Evolutionary conservation across 2,113 vertebrate species (phyloP).

Genomic region (Trachemys scripta): DNA sequence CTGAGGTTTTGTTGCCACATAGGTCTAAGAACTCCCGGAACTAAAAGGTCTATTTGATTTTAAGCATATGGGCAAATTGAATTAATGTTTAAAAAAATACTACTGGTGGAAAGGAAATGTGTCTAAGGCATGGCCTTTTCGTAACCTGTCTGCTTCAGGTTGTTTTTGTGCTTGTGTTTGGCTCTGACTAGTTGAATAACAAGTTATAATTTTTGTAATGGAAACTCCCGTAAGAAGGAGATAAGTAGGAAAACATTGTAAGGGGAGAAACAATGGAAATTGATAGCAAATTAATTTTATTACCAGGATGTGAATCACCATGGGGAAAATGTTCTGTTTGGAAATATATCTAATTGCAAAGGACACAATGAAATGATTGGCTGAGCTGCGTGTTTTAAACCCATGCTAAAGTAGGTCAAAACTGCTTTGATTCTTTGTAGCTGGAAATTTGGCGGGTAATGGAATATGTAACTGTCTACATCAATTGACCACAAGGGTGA

Average conservation of each 20-base stretch:
- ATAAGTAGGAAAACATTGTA: not conserved
- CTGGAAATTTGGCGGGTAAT: not conserved
- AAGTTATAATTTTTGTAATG: not conserved
- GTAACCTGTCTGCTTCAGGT: not conserved
- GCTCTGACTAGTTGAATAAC: not conserved
- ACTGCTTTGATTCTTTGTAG: not conserved
- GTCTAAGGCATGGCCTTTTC: not conserved
- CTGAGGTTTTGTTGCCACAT: not conserved
- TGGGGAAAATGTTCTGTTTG: not conserved
- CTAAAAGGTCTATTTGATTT: not conserved
- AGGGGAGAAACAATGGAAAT: not conserved
- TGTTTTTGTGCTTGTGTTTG: not conserved
- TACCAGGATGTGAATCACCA: not conserved
- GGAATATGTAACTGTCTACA: not conserved
- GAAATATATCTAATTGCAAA: not conserved
- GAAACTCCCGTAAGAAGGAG: not conserved
- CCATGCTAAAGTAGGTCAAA: not conserved
- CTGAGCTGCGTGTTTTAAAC: not conserved
- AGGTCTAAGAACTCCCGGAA: not conserved
- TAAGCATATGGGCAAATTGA: not conserved
- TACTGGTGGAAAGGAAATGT: not conserved
- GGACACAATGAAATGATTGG: not conserved
- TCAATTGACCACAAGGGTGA: not conserved
- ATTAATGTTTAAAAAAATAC: not conserved
- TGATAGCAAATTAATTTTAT: not conserved